Evolutionary conservation across 2,888 invertebrate species (phyloP).

Genomic region (Phytoseiulus persimilis): DNA sequence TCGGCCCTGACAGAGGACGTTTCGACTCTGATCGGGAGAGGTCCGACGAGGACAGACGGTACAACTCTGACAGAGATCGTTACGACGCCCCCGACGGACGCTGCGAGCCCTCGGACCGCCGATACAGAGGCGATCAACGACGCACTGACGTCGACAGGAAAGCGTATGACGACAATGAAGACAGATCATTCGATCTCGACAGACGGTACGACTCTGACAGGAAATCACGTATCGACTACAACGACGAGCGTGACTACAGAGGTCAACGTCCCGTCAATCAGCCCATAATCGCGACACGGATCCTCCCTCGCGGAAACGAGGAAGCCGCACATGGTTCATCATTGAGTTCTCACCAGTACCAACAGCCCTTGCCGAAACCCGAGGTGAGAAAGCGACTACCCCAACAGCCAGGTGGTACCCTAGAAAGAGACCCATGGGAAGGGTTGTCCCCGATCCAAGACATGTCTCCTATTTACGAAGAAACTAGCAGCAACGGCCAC

Average conservation of each 20-base stretch:
- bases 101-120: not conserved
- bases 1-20: not conserved
- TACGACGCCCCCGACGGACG: not conserved
- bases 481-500: slow-evolving; percentile 24
- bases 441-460: slow-evolving; percentile 26
- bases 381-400: slow-evolving; percentile 35
- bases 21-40: not conserved
- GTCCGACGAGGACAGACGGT: not conserved
- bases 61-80: not conserved
- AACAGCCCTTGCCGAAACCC: not conserved
- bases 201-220: not conserved
- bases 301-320: not conserved
- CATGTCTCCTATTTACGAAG: slow-evolving; percentile 35
- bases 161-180: not conserved
- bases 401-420: slow-evolving; percentile 29
- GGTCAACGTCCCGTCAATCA: not conserved
- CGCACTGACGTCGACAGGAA: not conserved
- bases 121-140: not conserved
- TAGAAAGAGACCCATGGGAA: not conserved
- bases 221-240: not conserved
- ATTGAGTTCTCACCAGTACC: not conserved
- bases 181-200: not conserved
- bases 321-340: not conserved
- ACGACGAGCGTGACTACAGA: not conserved
- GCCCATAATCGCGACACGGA: not conserved